A percentile compares a stretch with the other conserved stretches of the same genome.
phyloP scores from a whole-genome alignment of 2,113 vertebrate species.

The Vulpes vulpes region DNA sequence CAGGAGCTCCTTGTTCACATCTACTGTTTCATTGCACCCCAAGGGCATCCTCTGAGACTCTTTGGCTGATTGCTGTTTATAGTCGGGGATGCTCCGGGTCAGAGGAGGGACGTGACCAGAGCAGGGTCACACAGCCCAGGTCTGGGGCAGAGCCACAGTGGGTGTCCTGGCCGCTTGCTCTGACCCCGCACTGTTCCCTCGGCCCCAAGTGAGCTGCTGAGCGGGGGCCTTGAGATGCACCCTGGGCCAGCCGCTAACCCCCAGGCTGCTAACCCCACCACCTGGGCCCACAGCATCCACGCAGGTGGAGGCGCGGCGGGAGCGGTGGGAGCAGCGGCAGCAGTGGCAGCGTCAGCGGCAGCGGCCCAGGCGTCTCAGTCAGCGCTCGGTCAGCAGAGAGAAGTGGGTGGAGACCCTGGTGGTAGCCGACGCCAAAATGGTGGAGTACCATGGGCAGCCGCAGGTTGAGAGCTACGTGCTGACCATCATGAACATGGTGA shows the following conservation, averaged over 20 bases:
- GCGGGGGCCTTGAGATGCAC: not conserved
- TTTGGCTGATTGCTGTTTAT: not conserved
- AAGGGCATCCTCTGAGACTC: not conserved
- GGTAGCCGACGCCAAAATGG: conserved; percentile 97
- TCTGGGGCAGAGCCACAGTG: not conserved
- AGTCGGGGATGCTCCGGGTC: not conserved
- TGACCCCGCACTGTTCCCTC: rapidly evolving
- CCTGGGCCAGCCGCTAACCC: not conserved
- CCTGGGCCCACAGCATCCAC: conserved; percentile 50
- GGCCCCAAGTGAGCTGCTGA: not conserved
- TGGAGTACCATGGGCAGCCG: conserved; percentile 93
- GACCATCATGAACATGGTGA: conserved; percentile 99
- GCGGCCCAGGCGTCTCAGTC: conserved; percentile 85
- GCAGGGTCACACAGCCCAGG: not conserved
- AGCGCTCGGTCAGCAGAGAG: conserved; percentile 95
- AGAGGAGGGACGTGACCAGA: not conserved
- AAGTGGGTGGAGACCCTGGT: conserved; percentile 99
- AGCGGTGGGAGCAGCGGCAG: conserved; percentile 89
- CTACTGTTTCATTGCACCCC: not conserved
- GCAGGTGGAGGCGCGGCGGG: conserved; percentile 75
- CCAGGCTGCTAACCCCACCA: too few relatives aligned
- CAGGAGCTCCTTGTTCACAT: not conserved
- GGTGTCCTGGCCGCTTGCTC: not conserved
- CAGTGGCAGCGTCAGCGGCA: conserved; percentile 82
- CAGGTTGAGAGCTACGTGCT: conserved; percentile 94